Percentiles rank a stretch among this genome's conserved stretches.
phyloP scores from a whole-genome alignment of 2,113 vertebrate genomes.

The Anguilla japonica region DNA sequence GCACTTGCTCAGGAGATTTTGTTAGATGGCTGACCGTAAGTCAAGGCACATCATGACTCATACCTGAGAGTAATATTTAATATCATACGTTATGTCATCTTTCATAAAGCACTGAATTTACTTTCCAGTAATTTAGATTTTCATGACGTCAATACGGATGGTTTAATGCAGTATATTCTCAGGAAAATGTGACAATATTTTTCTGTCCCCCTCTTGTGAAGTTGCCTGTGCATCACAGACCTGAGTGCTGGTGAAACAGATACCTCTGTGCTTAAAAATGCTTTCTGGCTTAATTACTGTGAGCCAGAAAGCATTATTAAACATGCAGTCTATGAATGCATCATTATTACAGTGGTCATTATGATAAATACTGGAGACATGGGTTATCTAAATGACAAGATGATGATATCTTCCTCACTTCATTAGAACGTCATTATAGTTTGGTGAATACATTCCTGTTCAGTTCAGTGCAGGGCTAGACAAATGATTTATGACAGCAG shows the following conservation, averaged over 20 bases:
- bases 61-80: no score
- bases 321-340: conserved; percentile 46
- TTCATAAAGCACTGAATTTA: no score
- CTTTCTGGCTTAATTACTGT: background rate
- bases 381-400: conserved; percentile 41
- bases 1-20: no score
- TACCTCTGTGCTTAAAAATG: background rate
- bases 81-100: no score
- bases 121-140: background rate
- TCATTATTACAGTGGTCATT: conserved; percentile 30
- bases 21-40: no score
- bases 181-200: no score
- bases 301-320: conserved; percentile 21
- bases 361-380: conserved; percentile 35
- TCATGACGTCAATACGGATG: no score
- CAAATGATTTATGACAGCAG: conserved; percentile 46
- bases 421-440: conserved; percentile 44
- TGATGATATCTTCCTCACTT: conserved; percentile 29
- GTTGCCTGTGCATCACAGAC: no score
- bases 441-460: conserved; percentile 19
- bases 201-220: no score
- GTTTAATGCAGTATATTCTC: no score
- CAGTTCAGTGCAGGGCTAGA: conserved; percentile 18
- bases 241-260: background rate
- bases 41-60: no score